Evolutionary conservation across 2,113 vertebrate genomes (phyloP).

Genomic region (Serinus canaria): DNA sequence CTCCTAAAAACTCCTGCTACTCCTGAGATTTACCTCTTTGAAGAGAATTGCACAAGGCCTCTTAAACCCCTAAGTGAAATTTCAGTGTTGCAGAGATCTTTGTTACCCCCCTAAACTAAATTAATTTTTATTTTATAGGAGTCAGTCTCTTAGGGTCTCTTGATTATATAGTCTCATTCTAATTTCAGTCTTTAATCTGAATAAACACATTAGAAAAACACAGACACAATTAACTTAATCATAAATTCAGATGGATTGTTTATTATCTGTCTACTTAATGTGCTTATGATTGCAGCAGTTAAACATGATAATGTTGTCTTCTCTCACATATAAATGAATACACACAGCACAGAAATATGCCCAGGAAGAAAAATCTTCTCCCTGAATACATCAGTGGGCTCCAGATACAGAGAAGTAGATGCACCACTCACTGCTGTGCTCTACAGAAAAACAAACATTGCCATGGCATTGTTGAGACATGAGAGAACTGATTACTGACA

Average conservation of each 20-base stretch:
- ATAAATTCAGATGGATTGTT: conserved; percentile 63
- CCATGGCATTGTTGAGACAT: not conserved
- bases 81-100: not conserved
- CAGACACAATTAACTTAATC: conserved; percentile 59
- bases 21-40: not conserved
- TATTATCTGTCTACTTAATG: conserved; percentile 61
- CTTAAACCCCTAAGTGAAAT: not conserved
- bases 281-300: conserved; percentile 61
- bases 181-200: conserved; percentile 57
- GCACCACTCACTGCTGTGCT: not conserved
- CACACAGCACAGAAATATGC: not conserved
- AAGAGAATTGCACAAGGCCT: not conserved
- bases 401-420: not conserved
- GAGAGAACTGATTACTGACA: conserved; percentile 22
- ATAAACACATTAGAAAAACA: conserved; percentile 52
- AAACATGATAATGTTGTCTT: conserved; percentile 58
- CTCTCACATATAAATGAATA: conserved; percentile 42
- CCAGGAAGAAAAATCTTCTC: conserved; percentile 22
- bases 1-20: not conserved
- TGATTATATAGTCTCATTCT: conserved; percentile 18
- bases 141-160: conserved; percentile 6
- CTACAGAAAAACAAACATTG: conserved; percentile 6
- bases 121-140: conserved; percentile 36
- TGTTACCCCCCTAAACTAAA: not conserved
- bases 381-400: not conserved